Percentiles rank a stretch among this genome's conserved stretches.
These are phyloP conservation scores for Pyralis farinalis DNA, from an alignment of 2,888 invertebrate genomes.

Conservation along the genomic window DNA sequence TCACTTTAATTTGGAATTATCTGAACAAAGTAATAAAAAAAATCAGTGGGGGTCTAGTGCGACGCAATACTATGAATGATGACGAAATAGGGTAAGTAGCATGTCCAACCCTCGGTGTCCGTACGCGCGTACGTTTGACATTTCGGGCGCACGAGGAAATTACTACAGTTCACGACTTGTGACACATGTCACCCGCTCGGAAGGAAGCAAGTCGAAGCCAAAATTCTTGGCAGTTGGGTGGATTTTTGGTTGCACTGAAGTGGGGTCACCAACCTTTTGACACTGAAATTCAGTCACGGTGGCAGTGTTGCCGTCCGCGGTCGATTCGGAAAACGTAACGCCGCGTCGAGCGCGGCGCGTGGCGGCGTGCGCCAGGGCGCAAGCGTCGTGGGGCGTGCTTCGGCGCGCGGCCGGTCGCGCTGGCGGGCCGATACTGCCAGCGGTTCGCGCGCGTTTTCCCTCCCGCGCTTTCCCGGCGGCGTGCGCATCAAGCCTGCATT, in stretches of 20 bases:
- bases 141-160: constrained; percentile 56
- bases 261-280: constrained; percentile 77
- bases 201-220: constrained; percentile 34
- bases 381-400: constrained; percentile 51
- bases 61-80: constrained; percentile 3
- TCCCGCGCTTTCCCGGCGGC: constrained; percentile 73
- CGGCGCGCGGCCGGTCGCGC: constrained; percentile 75
- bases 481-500: constrained; percentile 78
- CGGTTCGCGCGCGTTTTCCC: constrained; percentile 63
- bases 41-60: not conserved
- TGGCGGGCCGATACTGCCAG: constrained; percentile 67
- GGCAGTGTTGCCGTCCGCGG: constrained; percentile 62
- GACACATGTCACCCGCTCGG: constrained; percentile 32
- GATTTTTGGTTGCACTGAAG: constrained; percentile 49
- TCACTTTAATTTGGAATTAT: too few relatives aligned
- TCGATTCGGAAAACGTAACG: constrained; percentile 76
- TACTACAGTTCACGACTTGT: constrained; percentile 31
- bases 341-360: constrained; percentile 72
- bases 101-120: not conserved
- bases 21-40: too few relatives aligned
- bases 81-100: not conserved
- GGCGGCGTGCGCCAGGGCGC: constrained; percentile 74
- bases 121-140: constrained; percentile 44
- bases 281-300: constrained; percentile 74
- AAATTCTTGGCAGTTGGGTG: constrained; percentile 37